A percentile compares a stretch with the other conserved stretches of the same genome.
Evolutionary conservation across 2,888 invertebrate genomes (phyloP).

Genomic region (Ptychoptera albimana): DNA sequence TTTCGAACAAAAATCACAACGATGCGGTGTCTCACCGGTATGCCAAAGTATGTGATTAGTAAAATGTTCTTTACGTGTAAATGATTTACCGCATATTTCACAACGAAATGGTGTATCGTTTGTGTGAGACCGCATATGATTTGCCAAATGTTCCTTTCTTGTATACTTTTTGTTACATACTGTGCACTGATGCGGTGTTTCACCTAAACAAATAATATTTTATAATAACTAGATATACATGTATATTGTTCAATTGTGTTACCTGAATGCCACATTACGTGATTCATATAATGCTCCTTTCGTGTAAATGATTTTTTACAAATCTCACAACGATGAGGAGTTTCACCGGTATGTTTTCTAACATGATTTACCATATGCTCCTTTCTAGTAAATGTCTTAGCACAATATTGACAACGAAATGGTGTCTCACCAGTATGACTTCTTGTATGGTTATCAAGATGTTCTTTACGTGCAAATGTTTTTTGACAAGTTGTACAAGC

Average conservation of each 20-base stretch:
- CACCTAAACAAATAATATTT: slow-evolving; percentile 46
- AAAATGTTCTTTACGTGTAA: slow-evolving; percentile 78
- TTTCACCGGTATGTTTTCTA: slow-evolving; percentile 65
- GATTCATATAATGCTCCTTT: slow-evolving; percentile 76
- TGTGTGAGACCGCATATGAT: slow-evolving; percentile 77
- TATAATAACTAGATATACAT: slow-evolving; percentile 15
- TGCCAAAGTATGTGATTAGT: slow-evolving; percentile 85
- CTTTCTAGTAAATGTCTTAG: slow-evolving; percentile 69
- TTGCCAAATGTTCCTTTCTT: slow-evolving; percentile 74
- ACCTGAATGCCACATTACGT: slow-evolving; percentile 53
- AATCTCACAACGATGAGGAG: slow-evolving; percentile 70
- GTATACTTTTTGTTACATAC: slow-evolving; percentile 80
- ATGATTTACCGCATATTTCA: slow-evolving; percentile 76
- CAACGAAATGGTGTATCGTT: slow-evolving; percentile 78
- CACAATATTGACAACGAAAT: slow-evolving; percentile 70
- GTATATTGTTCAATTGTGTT: slow-evolving; percentile 12
- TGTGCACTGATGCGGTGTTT: slow-evolving; percentile 76
- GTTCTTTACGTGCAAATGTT: slow-evolving; percentile 74
- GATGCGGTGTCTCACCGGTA: slow-evolving; percentile 69
- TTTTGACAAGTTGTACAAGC: slow-evolving; percentile 75
- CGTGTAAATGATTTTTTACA: slow-evolving; percentile 77
- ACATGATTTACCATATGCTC: slow-evolving; percentile 80
- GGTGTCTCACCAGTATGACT: slow-evolving; percentile 71
- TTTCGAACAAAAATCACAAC: slow-evolving; percentile 74
- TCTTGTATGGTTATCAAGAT: slow-evolving; percentile 72